Evolutionary conservation across 1,140 invertebrate species (phyloP).

Genomic region (Ceratina japonica): DNA sequence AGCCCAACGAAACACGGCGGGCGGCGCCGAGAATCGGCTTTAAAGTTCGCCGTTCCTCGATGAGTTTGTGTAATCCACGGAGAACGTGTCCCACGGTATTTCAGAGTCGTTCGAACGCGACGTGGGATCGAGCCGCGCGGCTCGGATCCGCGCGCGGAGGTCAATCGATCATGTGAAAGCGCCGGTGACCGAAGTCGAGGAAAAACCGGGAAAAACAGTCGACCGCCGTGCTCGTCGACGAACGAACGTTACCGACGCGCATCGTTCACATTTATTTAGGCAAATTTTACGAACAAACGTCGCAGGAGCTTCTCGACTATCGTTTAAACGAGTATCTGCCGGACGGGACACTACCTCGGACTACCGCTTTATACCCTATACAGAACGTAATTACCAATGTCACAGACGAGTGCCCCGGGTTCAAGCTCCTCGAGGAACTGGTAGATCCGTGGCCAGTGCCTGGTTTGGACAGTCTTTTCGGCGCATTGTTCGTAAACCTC

Average conservation of each 20-base stretch:
- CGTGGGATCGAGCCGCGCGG: constrained; percentile 22
- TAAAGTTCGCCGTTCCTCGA: constrained; percentile 35
- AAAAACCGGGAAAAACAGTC: constrained; percentile 9
- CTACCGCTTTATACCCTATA: no score
- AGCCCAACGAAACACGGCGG: not conserved
- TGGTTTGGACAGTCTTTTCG: constrained; percentile 83
- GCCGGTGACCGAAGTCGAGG: constrained; percentile 24
- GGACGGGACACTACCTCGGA: not conserved
- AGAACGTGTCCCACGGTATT: constrained; percentile 51
- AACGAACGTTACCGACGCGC: no score
- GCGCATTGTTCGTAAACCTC: constrained; percentile 95
- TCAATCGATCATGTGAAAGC: constrained; percentile 54
- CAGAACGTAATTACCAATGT: constrained; percentile 87
- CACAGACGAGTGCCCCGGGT: constrained; percentile 94
- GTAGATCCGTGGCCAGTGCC: constrained; percentile 90
- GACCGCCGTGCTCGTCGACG: no score
- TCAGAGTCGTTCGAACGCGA: constrained; percentile 5
- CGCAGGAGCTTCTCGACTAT: no score
- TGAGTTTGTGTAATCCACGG: constrained; percentile 44
- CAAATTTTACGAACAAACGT: no score
- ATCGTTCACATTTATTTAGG: no score
- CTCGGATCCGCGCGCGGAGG: constrained; percentile 24
- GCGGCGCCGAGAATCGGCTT: not conserved
- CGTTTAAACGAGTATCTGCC: no score
- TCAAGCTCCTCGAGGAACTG: constrained; percentile 93